These are phyloP conservation scores for Anorthoa munda DNA, from an alignment of 2,888 invertebrate genomes.

Conservation along the genomic window DNA sequence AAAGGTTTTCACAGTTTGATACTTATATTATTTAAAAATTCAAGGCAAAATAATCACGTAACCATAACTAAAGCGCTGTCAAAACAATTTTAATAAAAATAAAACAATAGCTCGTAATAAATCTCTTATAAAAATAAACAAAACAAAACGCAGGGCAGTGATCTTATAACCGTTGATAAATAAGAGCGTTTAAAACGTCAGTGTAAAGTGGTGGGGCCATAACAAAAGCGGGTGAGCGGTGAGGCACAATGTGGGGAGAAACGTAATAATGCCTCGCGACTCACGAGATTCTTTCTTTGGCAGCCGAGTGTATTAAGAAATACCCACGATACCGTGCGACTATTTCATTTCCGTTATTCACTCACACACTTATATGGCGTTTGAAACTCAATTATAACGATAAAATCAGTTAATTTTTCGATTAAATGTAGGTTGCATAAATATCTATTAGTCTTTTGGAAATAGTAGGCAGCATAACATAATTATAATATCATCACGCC, in stretches of 20 bases:
- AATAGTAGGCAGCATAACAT: not conserved
- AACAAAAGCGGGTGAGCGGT: slow-evolving; percentile 68
- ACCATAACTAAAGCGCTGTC: not conserved
- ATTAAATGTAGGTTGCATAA: not conserved
- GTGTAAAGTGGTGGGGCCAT: slow-evolving; percentile 63
- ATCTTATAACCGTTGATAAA: slow-evolving; percentile 54
- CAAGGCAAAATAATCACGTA: not conserved
- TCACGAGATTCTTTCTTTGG: slow-evolving; percentile 75
- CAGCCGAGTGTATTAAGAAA: slow-evolving; percentile 77
- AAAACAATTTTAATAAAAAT: slow-evolving; percentile 18
- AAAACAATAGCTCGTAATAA: slow-evolving; percentile 20
- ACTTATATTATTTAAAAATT: slow-evolving; percentile 8
- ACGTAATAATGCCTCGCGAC: slow-evolving; percentile 74
- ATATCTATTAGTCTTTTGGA: not conserved
- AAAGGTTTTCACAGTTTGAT: slow-evolving; percentile 9
- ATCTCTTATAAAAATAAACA: slow-evolving; percentile 31
- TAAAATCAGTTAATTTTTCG: slow-evolving; percentile 2
- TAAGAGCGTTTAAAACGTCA: slow-evolving; percentile 60
- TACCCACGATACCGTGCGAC: slow-evolving; percentile 71
- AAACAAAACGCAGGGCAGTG: slow-evolving; percentile 49
- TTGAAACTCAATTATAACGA: slow-evolving; percentile 43
- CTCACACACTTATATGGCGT: slow-evolving; percentile 42
- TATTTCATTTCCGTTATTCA: slow-evolving; percentile 73
- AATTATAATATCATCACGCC: too few species aligned
- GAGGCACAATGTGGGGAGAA: slow-evolving; percentile 65